phyloP scores from a whole-genome alignment of 2,797 vertebrate genomes.

The Gymnocypris eckloni region DNA sequence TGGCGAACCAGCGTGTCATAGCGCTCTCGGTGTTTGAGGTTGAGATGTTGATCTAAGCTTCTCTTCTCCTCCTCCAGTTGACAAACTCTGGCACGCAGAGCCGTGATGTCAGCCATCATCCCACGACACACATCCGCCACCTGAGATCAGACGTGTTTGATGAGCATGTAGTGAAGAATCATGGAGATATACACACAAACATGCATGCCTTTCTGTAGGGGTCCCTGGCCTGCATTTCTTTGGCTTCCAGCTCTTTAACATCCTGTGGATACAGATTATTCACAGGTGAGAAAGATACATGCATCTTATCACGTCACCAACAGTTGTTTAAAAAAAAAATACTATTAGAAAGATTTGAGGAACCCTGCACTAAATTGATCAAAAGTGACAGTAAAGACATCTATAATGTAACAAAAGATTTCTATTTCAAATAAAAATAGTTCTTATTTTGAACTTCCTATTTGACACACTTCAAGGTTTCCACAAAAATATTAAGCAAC shows the following conservation, averaged over 20 bases:
- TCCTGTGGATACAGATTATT: slow-evolving; percentile 60
- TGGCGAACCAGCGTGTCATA: slow-evolving; percentile 76
- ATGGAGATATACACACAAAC: background rate
- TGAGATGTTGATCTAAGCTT: slow-evolving; percentile 67
- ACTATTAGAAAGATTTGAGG: no score
- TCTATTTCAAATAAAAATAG: no score
- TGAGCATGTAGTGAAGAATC: background rate
- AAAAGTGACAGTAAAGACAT: background rate
- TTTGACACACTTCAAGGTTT: background rate
- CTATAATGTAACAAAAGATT: background rate
- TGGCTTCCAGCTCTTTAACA: slow-evolving; percentile 63
- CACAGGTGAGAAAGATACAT: background rate
- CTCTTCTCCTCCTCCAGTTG: slow-evolving; percentile 75
- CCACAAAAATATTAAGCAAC: background rate
- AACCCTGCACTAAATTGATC: background rate
- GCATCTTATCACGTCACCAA: background rate
- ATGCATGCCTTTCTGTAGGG: slow-evolving; percentile 62
- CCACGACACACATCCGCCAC: slow-evolving; percentile 69
- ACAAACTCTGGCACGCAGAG: slow-evolving; percentile 70
- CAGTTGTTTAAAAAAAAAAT: no score
- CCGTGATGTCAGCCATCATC: slow-evolving; percentile 79
- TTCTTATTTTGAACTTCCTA: no score
- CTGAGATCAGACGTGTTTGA: slow-evolving; percentile 57
- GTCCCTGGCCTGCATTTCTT: slow-evolving; percentile 38
- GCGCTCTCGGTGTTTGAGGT: slow-evolving; percentile 71